Evolutionary conservation across 2,888 invertebrate species (phyloP).

Genomic region (Meta bourneti): DNA sequence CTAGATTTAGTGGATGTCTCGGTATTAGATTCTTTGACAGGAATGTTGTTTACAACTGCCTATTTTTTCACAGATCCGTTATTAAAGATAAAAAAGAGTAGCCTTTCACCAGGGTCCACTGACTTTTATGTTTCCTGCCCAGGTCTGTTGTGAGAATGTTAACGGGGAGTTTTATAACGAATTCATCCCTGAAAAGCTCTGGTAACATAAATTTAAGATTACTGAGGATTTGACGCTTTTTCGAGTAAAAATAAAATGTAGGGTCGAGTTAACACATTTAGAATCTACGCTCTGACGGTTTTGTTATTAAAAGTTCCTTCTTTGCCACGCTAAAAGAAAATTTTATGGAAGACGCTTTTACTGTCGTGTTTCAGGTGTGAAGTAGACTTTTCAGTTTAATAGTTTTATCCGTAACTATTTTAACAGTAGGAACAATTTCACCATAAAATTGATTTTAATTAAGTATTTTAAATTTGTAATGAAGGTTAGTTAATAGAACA

Average conservation of each 20-base stretch:
- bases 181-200: conserved; percentile 15
- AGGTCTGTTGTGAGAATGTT: conserved; percentile 6
- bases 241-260: conserved; percentile 24
- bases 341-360: conserved; percentile 32
- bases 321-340: not conserved
- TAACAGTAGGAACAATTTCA: too few relatives aligned
- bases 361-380: not conserved
- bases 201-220: conserved; percentile 43
- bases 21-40: conserved; percentile 47
- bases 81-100: conserved; percentile 50
- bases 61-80: conserved; percentile 66
- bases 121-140: conserved; percentile 64
- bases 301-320: conserved; percentile 11
- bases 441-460: too few relatives aligned
- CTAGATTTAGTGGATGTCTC: conserved; percentile 64
- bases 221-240: conserved; percentile 16
- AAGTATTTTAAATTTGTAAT: too few relatives aligned
- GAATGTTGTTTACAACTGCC: conserved; percentile 58
- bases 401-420: too few relatives aligned
- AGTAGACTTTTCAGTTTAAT: too few relatives aligned
- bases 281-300: conserved; percentile 9
- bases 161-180: conserved; percentile 38
- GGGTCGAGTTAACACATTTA: conserved; percentile 30
- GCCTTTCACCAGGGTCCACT: conserved; percentile 41
- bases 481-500: too few relatives aligned